phyloP scores from a whole-genome alignment of 2,113 vertebrate genomes.

The Ictalurus punctatus region DNA sequence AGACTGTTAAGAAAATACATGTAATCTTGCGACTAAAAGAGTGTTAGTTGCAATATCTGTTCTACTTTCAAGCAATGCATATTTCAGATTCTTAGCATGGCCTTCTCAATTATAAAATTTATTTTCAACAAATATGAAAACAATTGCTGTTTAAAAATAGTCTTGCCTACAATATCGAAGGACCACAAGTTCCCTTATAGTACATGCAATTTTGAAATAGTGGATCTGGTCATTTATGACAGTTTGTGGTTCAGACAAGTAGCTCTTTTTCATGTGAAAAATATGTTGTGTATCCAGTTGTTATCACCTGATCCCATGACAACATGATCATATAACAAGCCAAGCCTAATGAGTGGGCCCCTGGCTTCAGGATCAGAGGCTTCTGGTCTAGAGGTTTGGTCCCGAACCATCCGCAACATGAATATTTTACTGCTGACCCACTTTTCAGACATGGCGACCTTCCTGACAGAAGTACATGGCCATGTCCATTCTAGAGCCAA shows the following conservation, averaged over 20 bases:
- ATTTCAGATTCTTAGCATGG: not conserved
- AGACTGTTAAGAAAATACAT: not conserved
- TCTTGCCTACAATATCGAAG: not conserved
- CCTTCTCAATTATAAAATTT: not conserved
- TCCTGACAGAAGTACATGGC: constrained; percentile 49
- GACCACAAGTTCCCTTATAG: constrained; percentile 34
- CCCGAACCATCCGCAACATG: constrained; percentile 55
- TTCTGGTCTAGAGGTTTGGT: constrained; percentile 50
- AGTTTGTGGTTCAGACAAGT: constrained; percentile 40
- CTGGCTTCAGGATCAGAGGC: constrained; percentile 38
- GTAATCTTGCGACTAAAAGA: not conserved
- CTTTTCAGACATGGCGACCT: constrained; percentile 57
- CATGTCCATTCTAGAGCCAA: constrained; percentile 68
- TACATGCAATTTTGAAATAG: constrained; percentile 28
- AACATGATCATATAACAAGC: constrained; percentile 51
- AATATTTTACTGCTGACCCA: constrained; percentile 72
- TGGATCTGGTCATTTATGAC: constrained; percentile 29
- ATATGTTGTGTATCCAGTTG: constrained; percentile 56
- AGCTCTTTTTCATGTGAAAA: constrained; percentile 42
- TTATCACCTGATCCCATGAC: constrained; percentile 64
- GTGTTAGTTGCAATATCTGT: not conserved
- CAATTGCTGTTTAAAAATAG: constrained; percentile 7
- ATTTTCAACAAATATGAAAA: constrained; percentile 23
- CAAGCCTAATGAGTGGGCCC: constrained; percentile 31
- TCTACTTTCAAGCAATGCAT: too few relatives aligned